Base-by-base conservation (phyloP, 2,113 vertebrate genomes). In the Smithornis capensis region DNA sequence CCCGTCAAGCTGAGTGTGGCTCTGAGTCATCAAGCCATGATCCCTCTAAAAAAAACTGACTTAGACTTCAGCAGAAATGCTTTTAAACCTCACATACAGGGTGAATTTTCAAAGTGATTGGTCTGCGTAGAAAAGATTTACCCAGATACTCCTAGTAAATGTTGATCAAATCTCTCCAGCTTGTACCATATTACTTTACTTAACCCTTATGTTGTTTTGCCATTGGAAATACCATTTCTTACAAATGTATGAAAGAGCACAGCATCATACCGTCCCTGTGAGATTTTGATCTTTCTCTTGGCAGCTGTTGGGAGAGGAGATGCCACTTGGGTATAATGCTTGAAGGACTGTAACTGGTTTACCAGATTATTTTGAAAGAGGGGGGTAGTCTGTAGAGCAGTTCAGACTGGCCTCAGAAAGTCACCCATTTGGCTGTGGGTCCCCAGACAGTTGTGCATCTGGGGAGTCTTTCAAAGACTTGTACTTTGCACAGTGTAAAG, bases 1-100 rank as follows among this genome's bases (percentile, higher is more conserved):
- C 69, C 90, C 76, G 78, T 90, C 78, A 67, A 83, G 73, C 80
- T 44, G 76, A 90, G 47, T 47, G 47, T 83, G 64, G 64, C 83
- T 94, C 64, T 95, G 77, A 94, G 73, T 94, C 92, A 93, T 92
- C 89, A 75, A 60, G 60, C 73, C 59, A 24, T 44, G 82, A 80
- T 85, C 60, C 28, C 38, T 67, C 29, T 42, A 12, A 90, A 88
- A 52, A 12, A 19, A 6, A 10, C 40, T 2, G 4, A 13, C 10
- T 24, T 7, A 25, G 40, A 59, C 33, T 19, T 87, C 77, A 84
- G 49, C 56, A 95, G 64, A 89, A 57, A 29, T 12, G 2, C 60
- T 89, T 69, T 45, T 17, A 90, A 79, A 40, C 19, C 50, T 85
- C 12, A 2, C 59, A 35, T 55, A 31, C 7, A 52, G 22, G 19